These are phyloP conservation scores for Mus spicilegus DNA, from an alignment of 2,113 vertebrate genomes.

Conservation along the genomic window DNA sequence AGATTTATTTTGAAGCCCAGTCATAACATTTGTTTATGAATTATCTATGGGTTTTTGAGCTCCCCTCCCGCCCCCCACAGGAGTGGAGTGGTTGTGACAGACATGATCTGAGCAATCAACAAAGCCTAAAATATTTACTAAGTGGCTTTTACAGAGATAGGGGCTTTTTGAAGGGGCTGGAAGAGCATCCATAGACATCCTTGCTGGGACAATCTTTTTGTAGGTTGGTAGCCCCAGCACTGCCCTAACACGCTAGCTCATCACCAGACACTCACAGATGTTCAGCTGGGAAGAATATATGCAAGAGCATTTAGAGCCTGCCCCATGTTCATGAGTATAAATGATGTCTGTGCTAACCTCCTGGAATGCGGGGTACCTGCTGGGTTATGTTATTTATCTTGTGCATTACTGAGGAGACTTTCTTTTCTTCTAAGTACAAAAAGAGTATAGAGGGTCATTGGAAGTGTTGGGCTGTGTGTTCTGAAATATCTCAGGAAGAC, in stretches of 20 bases:
- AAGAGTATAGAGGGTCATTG: constrained; percentile 18
- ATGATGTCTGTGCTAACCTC: background rate
- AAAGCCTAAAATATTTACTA: constrained; percentile 64
- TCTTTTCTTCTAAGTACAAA: constrained; percentile 37
- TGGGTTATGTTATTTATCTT: background rate
- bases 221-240: constrained; percentile 31
- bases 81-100: constrained; percentile 23
- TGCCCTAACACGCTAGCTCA: background rate
- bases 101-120: background rate
- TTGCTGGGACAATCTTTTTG: constrained; percentile 56
- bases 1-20: constrained; percentile 24
- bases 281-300: background rate
- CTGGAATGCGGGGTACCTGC: background rate
- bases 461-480: constrained; percentile 10
- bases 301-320: background rate
- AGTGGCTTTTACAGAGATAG: background rate
- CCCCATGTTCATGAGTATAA: background rate
- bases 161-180: constrained; percentile 46
- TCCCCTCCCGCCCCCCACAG: background rate
- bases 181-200: constrained; percentile 9
- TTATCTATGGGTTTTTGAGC: constrained; percentile 25
- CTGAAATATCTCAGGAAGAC: constrained; percentile 34
- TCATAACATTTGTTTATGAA: constrained; percentile 5
- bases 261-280: background rate
- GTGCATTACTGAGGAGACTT: constrained; percentile 18